Evolutionary conservation across 2,113 vertebrate genomes (phyloP), one percentile per base, ranked within the genome.

Genomic region (Amphiprion percula): DNA sequence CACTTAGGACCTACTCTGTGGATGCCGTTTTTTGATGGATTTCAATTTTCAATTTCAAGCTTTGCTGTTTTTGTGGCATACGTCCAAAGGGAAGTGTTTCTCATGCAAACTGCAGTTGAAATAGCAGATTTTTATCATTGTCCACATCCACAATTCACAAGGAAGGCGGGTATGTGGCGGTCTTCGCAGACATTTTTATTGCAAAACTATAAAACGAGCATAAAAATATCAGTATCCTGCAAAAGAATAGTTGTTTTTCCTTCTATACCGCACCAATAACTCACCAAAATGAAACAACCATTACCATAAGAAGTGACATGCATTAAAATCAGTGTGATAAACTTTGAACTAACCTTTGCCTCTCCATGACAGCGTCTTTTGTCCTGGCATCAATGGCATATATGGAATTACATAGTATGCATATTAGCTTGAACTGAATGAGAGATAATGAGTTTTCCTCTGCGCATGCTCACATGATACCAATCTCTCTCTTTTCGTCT

Each of bases 41-140:
- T 86, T 50, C 82, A 78, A 73, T 84, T 83, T 91, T 80, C 84
- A 87, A 87, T 90, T 92, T 90, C 87, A 88, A 84, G 49, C 85
- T 68, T 87, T 83, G 84, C 76, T 78, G 87, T 90, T 77, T 88
- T 61, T 55, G 65, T 88, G 90, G 83, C 85, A 74, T 49, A 33
- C 10, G 23, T 90, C 90, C 80, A 84, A 54, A 30, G 62, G 58
- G 58, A 71, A 69, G 63, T 74, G 58, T 78, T 82, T 74, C 56
- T 76, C 66, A 77, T 83, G 74, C 65, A 77, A 77, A 80, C 70
- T 54, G 76, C 67, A 73, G 39, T 46, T 11, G 37, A 60, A 82
- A 65, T 53, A 56, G 53, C 47, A 19, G 64, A 70, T 85, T 83
- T 80, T 72, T 67, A 75, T 82, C 68, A 68, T 67, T 76, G 63